Base-by-base conservation (phyloP, 37 sponge, comb jelly and placozoan genomes). In the Dysidea cf. avara region DNA sequence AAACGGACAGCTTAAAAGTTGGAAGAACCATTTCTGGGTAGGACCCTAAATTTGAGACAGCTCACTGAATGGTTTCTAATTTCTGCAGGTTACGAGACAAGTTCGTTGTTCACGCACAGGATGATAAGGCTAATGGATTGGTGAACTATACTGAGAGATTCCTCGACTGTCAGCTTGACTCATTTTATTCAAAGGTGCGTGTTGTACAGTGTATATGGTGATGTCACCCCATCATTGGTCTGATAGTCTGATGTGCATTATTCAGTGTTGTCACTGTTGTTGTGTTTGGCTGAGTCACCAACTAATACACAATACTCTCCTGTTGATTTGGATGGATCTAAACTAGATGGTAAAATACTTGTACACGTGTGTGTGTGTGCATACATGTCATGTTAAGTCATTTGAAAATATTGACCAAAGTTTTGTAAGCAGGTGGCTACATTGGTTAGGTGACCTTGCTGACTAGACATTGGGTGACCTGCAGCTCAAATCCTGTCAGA, bases 231-330 rank as follows among this genome's bases (percentile, higher is more conserved):
- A 49, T 13, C 13, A 16, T 17, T 13, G 16, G 51, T 17, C 13
- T 49, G 13, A 16, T 49, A 74, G 70, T 80, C 81, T n/a, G 81
- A 80, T 28, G 53, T 62, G 24, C 87, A 80, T 63, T 86, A 86
- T 80, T 69, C 71, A 25, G 20, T 56, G 3, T 69, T 86, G n/a
- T 61, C 47, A 43, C 37, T 80, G 11, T 76, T 86, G 39, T 76
- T 86, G 56, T 69, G 56, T 31, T 46, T 86, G 14, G 75, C 87
- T 0, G 48, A 79, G 9, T 75, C 81, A 20, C 87, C 77, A 34
- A 25, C 40, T 17, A 21, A 52, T 28, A n/a, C 77, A 2, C 38
- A 22, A 47, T 77, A 64, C 7, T 43, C 34, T 24, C 75, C 75
- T 60, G 7, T 52, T 7, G 38, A 12, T 6, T n/a, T 17, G n/a